Percentiles rank a stretch among this genome's conserved stretches.
These are phyloP conservation scores for Eulemur macaco DNA, from an alignment of 2,113 vertebrate species.

Conservation along the genomic window DNA sequence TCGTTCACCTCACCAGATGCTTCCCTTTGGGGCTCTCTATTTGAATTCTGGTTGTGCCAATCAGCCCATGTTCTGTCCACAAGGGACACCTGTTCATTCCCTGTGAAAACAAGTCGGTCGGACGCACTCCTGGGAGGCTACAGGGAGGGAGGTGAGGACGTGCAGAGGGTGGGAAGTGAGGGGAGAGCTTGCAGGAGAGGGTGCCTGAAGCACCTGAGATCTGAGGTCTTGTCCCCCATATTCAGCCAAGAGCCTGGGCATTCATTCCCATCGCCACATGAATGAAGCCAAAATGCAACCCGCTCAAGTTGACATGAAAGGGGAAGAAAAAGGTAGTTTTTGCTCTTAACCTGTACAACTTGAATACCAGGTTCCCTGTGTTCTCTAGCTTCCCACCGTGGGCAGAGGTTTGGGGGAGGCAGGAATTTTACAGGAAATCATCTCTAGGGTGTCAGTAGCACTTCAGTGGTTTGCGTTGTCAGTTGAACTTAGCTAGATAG, in stretches of 20 bases:
- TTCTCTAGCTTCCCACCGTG: neutral
- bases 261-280: fast-evolving
- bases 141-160: neutral
- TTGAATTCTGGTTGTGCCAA: neutral
- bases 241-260: neutral
- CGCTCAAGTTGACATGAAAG: neutral
- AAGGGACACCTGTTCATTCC: neutral
- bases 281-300: neutral
- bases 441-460: neutral
- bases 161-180: neutral
- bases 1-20: neutral
- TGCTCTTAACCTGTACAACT: neutral
- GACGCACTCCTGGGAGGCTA: neutral
- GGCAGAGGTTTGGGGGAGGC: fast-evolving
- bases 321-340: neutral
- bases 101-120: neutral
- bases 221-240: neutral
- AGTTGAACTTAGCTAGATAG: neutral
- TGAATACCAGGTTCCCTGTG: neutral
- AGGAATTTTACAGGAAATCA: neutral
- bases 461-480: neutral
- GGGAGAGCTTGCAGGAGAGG: neutral
- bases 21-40: neutral
- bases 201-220: neutral
- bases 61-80: neutral